These are phyloP conservation scores for Pogonus chalceus DNA, from an alignment of 1,140 invertebrate genomes.

Conservation along the genomic window DNA sequence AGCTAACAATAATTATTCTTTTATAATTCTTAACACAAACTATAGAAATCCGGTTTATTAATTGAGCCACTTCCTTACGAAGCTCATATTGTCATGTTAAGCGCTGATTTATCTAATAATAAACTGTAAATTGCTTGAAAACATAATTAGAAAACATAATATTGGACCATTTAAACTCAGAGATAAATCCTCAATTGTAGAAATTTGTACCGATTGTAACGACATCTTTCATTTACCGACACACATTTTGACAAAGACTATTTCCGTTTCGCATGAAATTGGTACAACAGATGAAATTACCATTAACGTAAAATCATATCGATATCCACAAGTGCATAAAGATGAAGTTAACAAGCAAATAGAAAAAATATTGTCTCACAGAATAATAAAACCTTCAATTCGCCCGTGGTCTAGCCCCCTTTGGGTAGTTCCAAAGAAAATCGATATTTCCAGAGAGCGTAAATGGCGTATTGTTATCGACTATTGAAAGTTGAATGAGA, in stretches of 20 bases:
- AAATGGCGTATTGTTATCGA: constrained; percentile 32
- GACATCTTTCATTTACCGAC: constrained; percentile 21
- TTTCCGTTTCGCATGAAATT: too few species aligned
- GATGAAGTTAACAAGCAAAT: constrained; percentile 21
- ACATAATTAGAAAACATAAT: constrained; percentile 4
- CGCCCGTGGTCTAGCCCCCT: constrained; percentile 26
- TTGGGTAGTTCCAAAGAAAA: constrained; percentile 28
- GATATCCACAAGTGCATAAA: constrained; percentile 20
- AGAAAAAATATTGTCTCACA: constrained; percentile 33
- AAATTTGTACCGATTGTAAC: constrained; percentile 17
- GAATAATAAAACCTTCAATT: constrained; percentile 30
- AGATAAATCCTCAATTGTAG: constrained; percentile 13
- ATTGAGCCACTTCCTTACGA: neutral
- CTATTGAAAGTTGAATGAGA: constrained; percentile 32
- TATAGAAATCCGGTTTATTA: neutral
- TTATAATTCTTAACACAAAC: too few species aligned
- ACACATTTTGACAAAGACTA: too few species aligned
- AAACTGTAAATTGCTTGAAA: constrained; percentile 10
- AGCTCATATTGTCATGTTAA: too few species aligned
- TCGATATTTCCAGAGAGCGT: constrained; percentile 21
- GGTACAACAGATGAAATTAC: constrained; percentile 12
- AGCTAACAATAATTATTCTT: too few species aligned
- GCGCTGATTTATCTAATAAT: too few species aligned
- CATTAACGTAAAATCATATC: constrained; percentile 18
- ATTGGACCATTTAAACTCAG: constrained; percentile 19